Evolutionary conservation across 2,888 invertebrate species (phyloP), one percentile per base, ranked within the genome.

Genomic region (Drepanosiphum platanoidis): DNA sequence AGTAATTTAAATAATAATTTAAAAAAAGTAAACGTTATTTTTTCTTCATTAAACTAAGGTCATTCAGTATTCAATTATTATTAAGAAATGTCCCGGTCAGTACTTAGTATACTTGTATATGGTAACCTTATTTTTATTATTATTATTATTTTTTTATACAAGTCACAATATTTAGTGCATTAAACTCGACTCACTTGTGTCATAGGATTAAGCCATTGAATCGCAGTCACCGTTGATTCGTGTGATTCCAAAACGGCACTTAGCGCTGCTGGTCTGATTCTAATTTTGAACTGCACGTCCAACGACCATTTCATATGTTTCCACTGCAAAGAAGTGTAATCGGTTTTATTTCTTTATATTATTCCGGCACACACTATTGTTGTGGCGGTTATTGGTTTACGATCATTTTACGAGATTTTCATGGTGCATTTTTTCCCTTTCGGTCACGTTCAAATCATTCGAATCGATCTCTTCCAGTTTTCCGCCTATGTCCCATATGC

Each of bases 401-500:
- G 7, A 58, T 80, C 18, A 32, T 39, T 36, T 68, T 77, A 84
- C 84, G 1, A 84, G 58, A 39, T 39, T 58, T 52, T 68, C 39
- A 4, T 39, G 68, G 68, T 84, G 75, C 8, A 9, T 52, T 58
- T 58, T 84, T 58, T 84, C 68, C 13, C 68, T 77, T 36, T 84
- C 36, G 9, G 84, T 68, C 68, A 68, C 30, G 9, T 27, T 58
- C 34, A 9, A 68, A 30, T 68, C 15, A 13, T 58, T 66, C 18
- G 58, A 84, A 58, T 70, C 66, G 1, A 68, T 22, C n/a, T 4
- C 52, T 75, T 87, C 87, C 18, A 87, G 86, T 52, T 82, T 86
- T n/a, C 87, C 87, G 11, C 86, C 87, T 8, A 90, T 87, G 87
- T 90, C 89, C 90, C 90, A 91, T 13, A 90, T 58, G 9, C 89